phyloP scores from a whole-genome alignment of 2,797 vertebrate genomes.

The Danio tinwini region DNA sequence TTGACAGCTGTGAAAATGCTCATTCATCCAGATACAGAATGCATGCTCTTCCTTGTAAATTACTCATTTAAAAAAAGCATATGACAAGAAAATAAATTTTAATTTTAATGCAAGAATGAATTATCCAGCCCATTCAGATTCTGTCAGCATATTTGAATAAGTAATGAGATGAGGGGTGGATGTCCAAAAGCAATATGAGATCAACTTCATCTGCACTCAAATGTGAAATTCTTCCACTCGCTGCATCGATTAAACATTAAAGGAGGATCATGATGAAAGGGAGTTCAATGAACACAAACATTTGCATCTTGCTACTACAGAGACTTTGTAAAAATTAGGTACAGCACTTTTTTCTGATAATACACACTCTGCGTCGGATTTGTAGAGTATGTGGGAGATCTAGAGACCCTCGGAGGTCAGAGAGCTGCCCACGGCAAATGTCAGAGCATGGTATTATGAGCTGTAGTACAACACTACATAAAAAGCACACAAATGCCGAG shows the following conservation, averaged over 20 bases:
- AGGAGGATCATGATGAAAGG: background rate
- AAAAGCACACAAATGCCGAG: background rate
- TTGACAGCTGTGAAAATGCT: background rate
- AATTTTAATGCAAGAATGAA: conserved; percentile 13
- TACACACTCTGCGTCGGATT: background rate
- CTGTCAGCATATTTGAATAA: conserved; percentile 8
- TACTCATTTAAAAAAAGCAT: conserved; percentile 15
- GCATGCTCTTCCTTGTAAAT: background rate
- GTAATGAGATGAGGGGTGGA: background rate
- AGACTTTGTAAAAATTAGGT: background rate
- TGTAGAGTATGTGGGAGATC: background rate
- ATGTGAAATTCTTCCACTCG: conserved; percentile 3
- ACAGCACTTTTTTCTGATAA: background rate
- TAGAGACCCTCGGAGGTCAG: conserved; percentile 6
- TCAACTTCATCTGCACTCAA: conserved; percentile 7
- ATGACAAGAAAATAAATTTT: conserved; percentile 14
- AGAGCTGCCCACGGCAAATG: conserved; percentile 27
- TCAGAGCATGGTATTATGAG: conserved; percentile 15
- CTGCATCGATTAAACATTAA: conserved; percentile 4
- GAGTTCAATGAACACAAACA: background rate
- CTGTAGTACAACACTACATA: background rate
- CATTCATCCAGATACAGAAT: background rate
- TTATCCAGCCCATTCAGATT: conserved; percentile 1
- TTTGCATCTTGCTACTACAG: background rate
- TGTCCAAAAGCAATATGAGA: conserved; percentile 1